Evolutionary conservation across 1,140 invertebrate genomes (phyloP).

Genomic region (Camponotus floridanus): DNA sequence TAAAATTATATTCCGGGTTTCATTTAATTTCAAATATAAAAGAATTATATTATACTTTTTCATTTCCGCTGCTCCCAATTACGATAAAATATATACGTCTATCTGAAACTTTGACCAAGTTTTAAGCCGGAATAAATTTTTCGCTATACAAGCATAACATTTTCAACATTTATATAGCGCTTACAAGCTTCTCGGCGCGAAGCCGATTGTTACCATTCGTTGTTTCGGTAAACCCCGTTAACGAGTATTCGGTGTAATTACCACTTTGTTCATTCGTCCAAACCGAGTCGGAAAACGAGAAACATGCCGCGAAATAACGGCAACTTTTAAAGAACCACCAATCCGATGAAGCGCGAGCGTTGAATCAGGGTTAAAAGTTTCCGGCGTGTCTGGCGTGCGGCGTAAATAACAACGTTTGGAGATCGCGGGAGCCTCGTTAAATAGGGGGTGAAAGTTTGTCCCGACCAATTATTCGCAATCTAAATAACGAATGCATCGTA

Average conservation of each 20-base stretch:
- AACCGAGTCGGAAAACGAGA: slow-evolving; percentile 54
- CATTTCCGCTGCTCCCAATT: not conserved
- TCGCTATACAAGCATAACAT: too few relatives aligned
- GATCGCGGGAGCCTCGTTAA: slow-evolving; percentile 62
- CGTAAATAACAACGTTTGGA: slow-evolving; percentile 74
- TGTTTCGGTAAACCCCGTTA: slow-evolving; percentile 52
- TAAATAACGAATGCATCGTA: slow-evolving; percentile 69
- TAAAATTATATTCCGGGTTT: not conserved
- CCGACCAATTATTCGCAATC: slow-evolving; percentile 67
- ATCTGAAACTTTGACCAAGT: not conserved
- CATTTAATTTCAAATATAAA: not conserved
- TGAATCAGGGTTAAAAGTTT: slow-evolving; percentile 69
- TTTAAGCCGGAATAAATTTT: not conserved
- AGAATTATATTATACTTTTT: not conserved
- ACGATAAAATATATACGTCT: not conserved
- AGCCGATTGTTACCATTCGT: slow-evolving; percentile 56
- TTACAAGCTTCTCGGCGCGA: slow-evolving; percentile 2
- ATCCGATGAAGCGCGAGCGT: slow-evolving; percentile 43
- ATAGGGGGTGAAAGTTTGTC: slow-evolving; percentile 62
- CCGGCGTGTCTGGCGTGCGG: not conserved
- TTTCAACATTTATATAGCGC: not conserved
- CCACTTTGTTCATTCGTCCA: slow-evolving; percentile 43
- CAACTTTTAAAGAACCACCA: slow-evolving; percentile 53
- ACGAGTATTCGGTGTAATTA: slow-evolving; percentile 64
- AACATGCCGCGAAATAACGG: slow-evolving; percentile 49